phyloP scores from a whole-genome alignment of 2,113 vertebrate genomes.

The Rostratula benghalensis region DNA sequence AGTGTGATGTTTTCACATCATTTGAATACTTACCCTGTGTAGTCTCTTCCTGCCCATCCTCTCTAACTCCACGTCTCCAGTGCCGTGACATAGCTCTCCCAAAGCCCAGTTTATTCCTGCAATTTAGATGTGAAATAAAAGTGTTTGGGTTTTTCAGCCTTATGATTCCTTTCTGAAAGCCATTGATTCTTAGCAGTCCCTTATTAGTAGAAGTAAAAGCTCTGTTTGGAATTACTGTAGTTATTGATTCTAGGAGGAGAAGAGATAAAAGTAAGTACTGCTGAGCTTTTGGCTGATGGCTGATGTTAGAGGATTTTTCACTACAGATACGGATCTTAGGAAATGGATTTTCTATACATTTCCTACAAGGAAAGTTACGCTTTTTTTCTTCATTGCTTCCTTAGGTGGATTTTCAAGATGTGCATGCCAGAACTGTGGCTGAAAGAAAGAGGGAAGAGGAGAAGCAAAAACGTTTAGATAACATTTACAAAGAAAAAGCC shows the following conservation, averaged over 20 bases:
- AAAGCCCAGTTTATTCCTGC: not conserved
- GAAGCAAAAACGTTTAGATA: constrained; percentile 81
- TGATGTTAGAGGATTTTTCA: constrained; percentile 45
- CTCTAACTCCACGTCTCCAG: not conserved
- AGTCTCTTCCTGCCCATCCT: not conserved
- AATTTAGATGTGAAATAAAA: not conserved
- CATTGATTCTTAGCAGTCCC: not conserved
- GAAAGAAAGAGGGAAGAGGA: constrained; percentile 88
- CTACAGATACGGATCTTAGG: constrained; percentile 44
- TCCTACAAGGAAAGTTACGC: not conserved
- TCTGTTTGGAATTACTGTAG: not conserved
- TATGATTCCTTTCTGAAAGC: not conserved
- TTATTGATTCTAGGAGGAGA: constrained; percentile 36
- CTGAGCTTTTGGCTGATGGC: not conserved
- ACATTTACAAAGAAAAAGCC: constrained; percentile 85
- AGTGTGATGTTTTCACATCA: not conserved
- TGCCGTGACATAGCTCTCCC: not conserved
- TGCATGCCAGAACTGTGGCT: constrained; percentile 79
- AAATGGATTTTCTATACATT: constrained; percentile 56
- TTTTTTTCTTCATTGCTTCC: not conserved
- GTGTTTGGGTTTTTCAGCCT: not conserved
- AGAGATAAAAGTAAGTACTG: constrained; percentile 36
- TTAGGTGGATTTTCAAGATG: constrained; percentile 93
- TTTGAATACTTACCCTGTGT: not conserved
- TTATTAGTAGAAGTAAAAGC: constrained; percentile 21